Evolutionary conservation across 2,888 invertebrate species (phyloP).

Genomic region (Thumatha senex): DNA sequence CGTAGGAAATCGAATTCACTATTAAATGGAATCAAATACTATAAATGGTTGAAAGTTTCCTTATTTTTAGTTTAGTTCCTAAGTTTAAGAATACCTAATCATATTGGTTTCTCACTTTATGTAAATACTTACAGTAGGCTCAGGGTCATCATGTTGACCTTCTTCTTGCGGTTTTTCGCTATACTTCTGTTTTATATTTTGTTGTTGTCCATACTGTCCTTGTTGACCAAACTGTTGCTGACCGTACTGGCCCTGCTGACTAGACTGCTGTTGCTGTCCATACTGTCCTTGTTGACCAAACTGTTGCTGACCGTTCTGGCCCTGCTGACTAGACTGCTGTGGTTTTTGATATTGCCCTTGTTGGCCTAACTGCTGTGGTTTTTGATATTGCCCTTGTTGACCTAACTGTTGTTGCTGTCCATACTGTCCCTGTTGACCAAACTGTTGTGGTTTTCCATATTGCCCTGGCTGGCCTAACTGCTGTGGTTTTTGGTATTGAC

Average conservation of each 20-base stretch:
- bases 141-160: conserved; percentile 51
- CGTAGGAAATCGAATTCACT: no score
- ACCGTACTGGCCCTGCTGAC: background rate
- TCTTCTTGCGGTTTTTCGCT: conserved; percentile 18
- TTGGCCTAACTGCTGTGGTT: conserved; percentile 4
- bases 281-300: background rate
- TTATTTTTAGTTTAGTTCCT: no score
- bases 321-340: conserved; percentile 14
- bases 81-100: no score
- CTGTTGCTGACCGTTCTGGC: no score
- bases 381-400: conserved; percentile 14
- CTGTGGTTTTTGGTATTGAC: conserved; percentile 9
- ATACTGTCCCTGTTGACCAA: background rate
- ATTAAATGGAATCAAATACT: no score
- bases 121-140: conserved; percentile 67
- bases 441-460: conserved; percentile 12
- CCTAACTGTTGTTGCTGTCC: conserved; percentile 13
- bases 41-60: no score
- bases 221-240: conserved; percentile 23
- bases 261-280: no score
- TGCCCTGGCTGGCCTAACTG: conserved; percentile 14
- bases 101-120: no score
- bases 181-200: conserved; percentile 21
- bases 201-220: conserved; percentile 18
- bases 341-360: conserved; percentile 4